Conservation (phyloP, 2,113 vertebrate species). For the Salvelinus alpinus region DNA sequence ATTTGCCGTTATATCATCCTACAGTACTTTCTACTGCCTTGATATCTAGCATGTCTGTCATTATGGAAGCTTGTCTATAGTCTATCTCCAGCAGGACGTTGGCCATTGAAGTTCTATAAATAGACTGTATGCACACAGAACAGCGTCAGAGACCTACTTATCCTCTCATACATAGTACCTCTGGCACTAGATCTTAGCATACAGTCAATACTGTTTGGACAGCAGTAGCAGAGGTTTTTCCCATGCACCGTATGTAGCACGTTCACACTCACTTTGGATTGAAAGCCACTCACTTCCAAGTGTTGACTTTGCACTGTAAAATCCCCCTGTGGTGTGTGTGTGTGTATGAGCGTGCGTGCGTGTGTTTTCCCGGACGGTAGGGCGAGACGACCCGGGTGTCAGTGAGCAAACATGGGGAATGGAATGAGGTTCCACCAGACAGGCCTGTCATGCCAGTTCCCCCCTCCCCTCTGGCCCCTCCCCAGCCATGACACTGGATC, state of each 20-base stretch:
- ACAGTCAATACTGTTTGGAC: constrained; percentile 65
- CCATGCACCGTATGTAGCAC: constrained; percentile 29
- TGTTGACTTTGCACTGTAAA: constrained; percentile 42
- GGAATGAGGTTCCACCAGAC: constrained; percentile 17
- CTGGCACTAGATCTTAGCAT: constrained; percentile 57
- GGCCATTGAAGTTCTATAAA: constrained; percentile 51
- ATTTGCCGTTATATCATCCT: not conserved
- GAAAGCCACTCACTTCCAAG: not conserved
- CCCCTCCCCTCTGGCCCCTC: not conserved
- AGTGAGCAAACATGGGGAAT: constrained; percentile 37
- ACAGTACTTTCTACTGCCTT: constrained; percentile 6
- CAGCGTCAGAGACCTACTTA: constrained; percentile 56
- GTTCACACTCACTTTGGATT: too few relatives aligned
- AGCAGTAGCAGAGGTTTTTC: constrained; percentile 15
- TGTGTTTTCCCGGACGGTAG: constrained; percentile 19
- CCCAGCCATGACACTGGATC: constrained; percentile 69
- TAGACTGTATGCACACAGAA: constrained; percentile 49
- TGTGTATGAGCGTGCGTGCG: too few relatives aligned
- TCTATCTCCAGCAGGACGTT: constrained; percentile 47
- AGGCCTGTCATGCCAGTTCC: constrained; percentile 23
- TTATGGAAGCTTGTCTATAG: constrained; percentile 17
- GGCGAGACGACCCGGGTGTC: constrained; percentile 20
- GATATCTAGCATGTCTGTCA: constrained; percentile 43
- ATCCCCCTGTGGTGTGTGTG: not conserved
- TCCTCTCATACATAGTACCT: constrained; percentile 61